Percentiles rank a stretch among this genome's conserved stretches.
These are phyloP conservation scores for Neosilurus mollespiculum DNA, from an alignment of 2,797 vertebrate species.

Conservation along the genomic window DNA sequence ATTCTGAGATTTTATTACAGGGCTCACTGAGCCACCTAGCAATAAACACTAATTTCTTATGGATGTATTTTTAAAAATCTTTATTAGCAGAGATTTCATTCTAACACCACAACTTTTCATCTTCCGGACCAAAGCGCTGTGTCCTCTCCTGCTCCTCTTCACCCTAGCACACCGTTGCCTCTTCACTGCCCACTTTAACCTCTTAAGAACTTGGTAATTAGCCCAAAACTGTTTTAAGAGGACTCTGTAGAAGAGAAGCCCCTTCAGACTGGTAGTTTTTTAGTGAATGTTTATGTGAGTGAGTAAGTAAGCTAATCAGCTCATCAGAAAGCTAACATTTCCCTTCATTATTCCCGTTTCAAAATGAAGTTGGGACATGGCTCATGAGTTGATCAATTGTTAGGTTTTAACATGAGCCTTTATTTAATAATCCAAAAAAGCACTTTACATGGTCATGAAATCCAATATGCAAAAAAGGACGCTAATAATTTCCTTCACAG, in stretches of 20 bases:
- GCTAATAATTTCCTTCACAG: slow-evolving; percentile 63
- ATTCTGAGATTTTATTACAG: background rate
- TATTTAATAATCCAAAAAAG: background rate
- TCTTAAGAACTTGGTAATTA: slow-evolving; percentile 10
- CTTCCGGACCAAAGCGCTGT: background rate
- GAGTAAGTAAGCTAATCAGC: background rate
- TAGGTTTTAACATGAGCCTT: background rate
- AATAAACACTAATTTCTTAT: background rate
- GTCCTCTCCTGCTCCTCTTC: background rate
- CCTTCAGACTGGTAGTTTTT: background rate
- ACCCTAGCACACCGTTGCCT: background rate
- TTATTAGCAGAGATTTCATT: background rate
- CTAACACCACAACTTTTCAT: background rate
- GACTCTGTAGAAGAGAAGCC: background rate
- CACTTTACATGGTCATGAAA: background rate
- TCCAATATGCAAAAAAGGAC: background rate
- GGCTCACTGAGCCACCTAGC: background rate
- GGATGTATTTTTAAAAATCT: background rate
- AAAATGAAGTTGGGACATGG: background rate
- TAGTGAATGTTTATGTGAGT: background rate
- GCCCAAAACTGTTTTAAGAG: background rate
- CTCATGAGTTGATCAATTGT: too few relatives aligned
- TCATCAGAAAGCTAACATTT: background rate
- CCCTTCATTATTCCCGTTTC: background rate
- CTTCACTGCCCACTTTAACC: background rate